phyloP scores from a whole-genome alignment of 23 tunicate species.

The Oikopleura dioica region DNA sequence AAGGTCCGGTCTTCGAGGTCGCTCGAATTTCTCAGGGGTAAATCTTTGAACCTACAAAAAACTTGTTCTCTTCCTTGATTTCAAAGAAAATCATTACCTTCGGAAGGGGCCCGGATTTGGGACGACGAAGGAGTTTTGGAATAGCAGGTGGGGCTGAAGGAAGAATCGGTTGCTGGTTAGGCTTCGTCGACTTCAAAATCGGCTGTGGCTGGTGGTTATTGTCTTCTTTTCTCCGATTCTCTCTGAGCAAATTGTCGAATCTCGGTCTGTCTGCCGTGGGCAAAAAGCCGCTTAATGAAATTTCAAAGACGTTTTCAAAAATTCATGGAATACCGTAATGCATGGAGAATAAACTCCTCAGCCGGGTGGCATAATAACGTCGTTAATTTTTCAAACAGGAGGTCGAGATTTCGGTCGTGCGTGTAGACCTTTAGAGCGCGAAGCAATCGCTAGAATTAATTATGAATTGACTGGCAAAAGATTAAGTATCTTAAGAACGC shows the following conservation, averaged over 20 bases:
- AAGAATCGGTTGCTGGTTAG: background rate
- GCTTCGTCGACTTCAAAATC: background rate
- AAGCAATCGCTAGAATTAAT: background rate
- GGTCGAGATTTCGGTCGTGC: background rate
- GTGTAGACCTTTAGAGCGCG: background rate
- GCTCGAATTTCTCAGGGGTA: too few species aligned
- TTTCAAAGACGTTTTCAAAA: background rate
- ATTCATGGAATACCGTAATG: conserved; percentile 4
- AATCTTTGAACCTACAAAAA: too few species aligned
- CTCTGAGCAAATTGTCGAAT: background rate
- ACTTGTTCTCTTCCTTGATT: too few species aligned
- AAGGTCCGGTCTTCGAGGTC: too few species aligned
- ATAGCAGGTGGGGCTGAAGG: background rate
- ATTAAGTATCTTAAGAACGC: too few species aligned
- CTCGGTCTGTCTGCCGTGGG: background rate
- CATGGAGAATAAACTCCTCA: background rate
- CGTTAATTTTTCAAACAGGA: background rate
- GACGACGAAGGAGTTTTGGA: background rate
- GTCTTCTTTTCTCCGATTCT: too few species aligned
- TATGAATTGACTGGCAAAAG: too few species aligned
- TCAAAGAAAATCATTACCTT: background rate
- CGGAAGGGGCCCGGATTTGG: background rate
- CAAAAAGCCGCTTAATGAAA: background rate
- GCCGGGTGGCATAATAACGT: background rate
- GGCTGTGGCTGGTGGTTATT: background rate